These are phyloP conservation scores for Calcarius lapponicus DNA, from an alignment of 2,797 vertebrate genomes.

Conservation along the genomic window DNA sequence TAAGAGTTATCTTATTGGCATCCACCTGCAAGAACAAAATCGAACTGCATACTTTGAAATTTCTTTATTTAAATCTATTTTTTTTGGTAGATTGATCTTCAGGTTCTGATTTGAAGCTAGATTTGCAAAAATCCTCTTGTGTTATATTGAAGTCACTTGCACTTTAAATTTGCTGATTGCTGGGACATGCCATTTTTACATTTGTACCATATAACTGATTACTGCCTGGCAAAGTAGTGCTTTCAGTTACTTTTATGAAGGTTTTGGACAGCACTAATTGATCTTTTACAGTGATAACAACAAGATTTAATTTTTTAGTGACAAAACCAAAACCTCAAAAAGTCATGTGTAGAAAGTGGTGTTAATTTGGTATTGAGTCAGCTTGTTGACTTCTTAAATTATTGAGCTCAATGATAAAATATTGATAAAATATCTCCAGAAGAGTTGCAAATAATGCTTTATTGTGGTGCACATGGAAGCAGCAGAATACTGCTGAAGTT, in stretches of 20 bases:
- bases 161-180: neutral
- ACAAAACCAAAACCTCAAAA: neutral
- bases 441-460: neutral
- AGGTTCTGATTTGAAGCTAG: neutral
- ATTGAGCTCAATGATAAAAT: neutral
- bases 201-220: neutral
- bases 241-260: neutral
- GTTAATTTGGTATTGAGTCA: neutral
- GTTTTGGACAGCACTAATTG: neutral
- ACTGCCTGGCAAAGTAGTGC: neutral
- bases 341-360: neutral
- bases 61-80: accelerated
- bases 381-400: neutral
- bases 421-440: neutral
- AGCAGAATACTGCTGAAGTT: neutral
- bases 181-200: neutral
- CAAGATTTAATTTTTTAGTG: neutral
- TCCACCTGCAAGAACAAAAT: neutral
- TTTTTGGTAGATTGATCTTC: neutral
- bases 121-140: neutral
- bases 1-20: neutral
- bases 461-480: neutral
- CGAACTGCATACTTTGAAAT: neutral
- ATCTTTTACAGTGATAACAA: neutral
- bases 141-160: neutral